Evolutionary conservation across 1,140 invertebrate genomes (phyloP).

Genomic region (Magallana gigas): DNA sequence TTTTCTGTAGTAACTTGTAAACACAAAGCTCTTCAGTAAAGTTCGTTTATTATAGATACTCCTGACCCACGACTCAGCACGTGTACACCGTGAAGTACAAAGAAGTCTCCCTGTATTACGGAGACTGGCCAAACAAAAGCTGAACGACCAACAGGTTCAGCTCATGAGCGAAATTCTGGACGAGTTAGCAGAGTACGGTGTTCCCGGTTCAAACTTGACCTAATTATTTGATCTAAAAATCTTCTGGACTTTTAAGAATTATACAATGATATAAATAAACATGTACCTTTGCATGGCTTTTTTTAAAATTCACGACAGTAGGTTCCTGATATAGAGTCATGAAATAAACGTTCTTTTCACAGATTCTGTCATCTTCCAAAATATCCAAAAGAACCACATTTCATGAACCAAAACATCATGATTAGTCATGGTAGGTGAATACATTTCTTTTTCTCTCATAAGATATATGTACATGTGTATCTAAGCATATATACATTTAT

Average conservation of each 20-base stretch:
- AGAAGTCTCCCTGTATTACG: slow-evolving; percentile 72
- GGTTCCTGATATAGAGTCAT: background rate
- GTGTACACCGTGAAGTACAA: slow-evolving; percentile 74
- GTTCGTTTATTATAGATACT: slow-evolving; percentile 63
- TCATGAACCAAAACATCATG: slow-evolving; percentile 79
- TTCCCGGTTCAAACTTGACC: background rate
- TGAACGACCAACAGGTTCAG: slow-evolving; percentile 76
- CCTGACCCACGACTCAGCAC: slow-evolving; percentile 73
- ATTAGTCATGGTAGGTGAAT: slow-evolving; percentile 75
- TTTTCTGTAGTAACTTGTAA: background rate
- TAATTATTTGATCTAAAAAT: no score
- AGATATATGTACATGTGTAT: no score
- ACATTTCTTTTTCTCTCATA: no score
- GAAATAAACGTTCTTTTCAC: slow-evolving; percentile 39
- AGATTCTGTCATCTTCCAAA: slow-evolving; percentile 77
- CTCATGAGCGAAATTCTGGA: slow-evolving; percentile 76
- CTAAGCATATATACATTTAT: slow-evolving; percentile 23
- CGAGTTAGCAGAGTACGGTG: slow-evolving; percentile 73
- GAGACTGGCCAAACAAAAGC: slow-evolving; percentile 73
- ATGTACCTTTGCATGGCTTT: no score
- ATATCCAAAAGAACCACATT: slow-evolving; percentile 74
- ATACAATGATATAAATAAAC: no score
- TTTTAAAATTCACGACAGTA: no score
- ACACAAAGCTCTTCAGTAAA: no score
- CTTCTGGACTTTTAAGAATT: no score